Evolutionary conservation across 2,888 invertebrate species (phyloP).

Genomic region (Caradrina clavipalpis): DNA sequence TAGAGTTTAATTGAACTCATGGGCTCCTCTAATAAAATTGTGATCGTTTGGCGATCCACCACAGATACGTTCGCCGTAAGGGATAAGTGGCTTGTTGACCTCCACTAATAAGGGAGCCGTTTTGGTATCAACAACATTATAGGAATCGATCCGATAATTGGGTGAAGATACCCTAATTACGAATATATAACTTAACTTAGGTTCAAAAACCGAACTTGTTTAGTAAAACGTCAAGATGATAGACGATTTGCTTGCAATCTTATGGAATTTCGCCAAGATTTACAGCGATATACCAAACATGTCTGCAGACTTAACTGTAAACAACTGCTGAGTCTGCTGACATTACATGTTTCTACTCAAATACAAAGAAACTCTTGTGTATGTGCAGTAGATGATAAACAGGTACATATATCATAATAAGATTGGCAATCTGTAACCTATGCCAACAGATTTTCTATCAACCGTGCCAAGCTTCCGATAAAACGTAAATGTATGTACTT

Average conservation of each 20-base stretch:
- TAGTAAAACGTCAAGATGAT: conserved; percentile 26
- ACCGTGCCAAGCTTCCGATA: conserved; percentile 38
- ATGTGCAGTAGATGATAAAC: conserved; percentile 10
- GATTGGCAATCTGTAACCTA: conserved; percentile 33
- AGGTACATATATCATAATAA: conserved; percentile 30
- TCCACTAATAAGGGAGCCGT: conserved; percentile 15
- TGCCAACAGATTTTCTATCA: conserved; percentile 48
- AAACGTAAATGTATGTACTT: conserved; percentile 17
- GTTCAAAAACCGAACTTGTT: conserved; percentile 16
- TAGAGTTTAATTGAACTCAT: conserved; percentile 7
- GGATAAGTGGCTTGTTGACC: conserved; percentile 29
- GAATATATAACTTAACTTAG: neutral
- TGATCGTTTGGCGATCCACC: conserved; percentile 16
- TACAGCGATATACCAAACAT: conserved; percentile 18
- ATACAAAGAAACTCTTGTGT: conserved; percentile 28
- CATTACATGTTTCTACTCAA: conserved; percentile 18
- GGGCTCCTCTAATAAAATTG: conserved; percentile 16
- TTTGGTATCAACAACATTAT: conserved; percentile 29
- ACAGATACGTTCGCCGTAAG: conserved; percentile 8
- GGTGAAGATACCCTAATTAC: neutral
- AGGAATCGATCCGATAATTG: conserved; percentile 12
- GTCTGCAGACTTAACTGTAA: conserved; percentile 19
- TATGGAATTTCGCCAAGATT: conserved; percentile 35
- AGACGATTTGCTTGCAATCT: conserved; percentile 30
- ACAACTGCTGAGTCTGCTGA: conserved; percentile 30